These are phyloP conservation scores for Diplodus puntazzo DNA, from an alignment of 2,797 vertebrate genomes.

Conservation along the genomic window DNA sequence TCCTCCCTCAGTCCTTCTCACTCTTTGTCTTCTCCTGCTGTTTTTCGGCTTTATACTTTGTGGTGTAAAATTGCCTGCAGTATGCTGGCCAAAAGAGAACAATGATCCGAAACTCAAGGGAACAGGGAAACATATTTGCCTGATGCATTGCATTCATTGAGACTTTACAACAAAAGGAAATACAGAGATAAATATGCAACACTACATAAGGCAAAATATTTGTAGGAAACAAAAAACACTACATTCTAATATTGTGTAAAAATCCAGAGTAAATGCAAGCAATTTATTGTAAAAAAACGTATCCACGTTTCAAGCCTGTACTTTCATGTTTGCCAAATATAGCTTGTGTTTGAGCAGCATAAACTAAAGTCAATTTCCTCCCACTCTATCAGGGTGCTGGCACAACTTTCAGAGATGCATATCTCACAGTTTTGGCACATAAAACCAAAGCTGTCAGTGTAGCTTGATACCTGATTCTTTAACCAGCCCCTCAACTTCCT, in stretches of 20 bases:
- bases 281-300: background rate
- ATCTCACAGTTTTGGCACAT: background rate
- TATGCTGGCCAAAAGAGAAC: background rate
- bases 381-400: background rate
- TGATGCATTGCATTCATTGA: background rate
- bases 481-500: background rate
- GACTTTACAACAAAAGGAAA: background rate
- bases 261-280: background rate
- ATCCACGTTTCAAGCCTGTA: background rate
- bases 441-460: background rate
- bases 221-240: background rate
- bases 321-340: background rate
- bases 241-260: background rate
- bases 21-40: slow-evolving; percentile 13
- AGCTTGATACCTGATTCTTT: background rate
- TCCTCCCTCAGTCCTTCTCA: slow-evolving; percentile 1
- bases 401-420: background rate
- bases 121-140: background rate
- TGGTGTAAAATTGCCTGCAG: background rate
- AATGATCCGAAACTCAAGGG: background rate
- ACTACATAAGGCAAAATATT: background rate
- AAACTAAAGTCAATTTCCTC: background rate
- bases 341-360: background rate
- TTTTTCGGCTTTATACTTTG: slow-evolving; percentile 2
- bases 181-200: background rate